A percentile compares a stretch with the other conserved stretches of the same genome.
Conservation (phyloP, 2,797 vertebrate species). For the Ctenochaetus hawaiiensis region DNA sequence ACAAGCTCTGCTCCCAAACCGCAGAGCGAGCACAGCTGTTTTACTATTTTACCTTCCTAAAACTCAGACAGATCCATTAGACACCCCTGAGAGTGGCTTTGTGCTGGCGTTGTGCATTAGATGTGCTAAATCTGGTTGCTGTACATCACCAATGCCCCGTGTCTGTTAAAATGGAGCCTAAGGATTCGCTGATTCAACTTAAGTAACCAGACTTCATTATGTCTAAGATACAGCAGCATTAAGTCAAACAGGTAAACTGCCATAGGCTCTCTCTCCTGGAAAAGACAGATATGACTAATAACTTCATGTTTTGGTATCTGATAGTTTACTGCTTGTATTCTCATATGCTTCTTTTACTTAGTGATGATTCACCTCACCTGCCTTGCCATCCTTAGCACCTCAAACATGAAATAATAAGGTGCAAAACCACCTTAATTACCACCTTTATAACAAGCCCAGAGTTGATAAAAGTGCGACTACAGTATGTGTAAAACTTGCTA, state of each 20-base stretch:
- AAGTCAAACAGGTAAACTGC: conserved; percentile 29
- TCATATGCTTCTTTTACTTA: neutral
- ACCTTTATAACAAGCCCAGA: neutral
- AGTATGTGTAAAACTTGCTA: conserved; percentile 32
- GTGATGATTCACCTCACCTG: conserved; percentile 7
- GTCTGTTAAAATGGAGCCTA: conserved; percentile 46
- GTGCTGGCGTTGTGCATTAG: conserved; percentile 42
- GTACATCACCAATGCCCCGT: conserved; percentile 35
- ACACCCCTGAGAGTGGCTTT: conserved; percentile 59
- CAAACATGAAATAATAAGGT: conserved; percentile 26
- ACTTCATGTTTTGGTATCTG: conserved; percentile 13
- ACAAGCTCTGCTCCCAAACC: conserved; percentile 37
- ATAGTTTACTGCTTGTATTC: conserved; percentile 6
- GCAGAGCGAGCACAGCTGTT: conserved; percentile 60
- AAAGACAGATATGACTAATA: conserved; percentile 15
- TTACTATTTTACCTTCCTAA: conserved; percentile 53
- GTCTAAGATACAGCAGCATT: conserved; percentile 39
- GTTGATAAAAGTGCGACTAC: conserved; percentile 28
- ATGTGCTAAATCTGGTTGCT: conserved; percentile 49
- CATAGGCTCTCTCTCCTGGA: conserved; percentile 1
- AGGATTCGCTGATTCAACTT: conserved; percentile 51
- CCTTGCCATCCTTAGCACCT: neutral
- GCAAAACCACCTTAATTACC: conserved; percentile 29
- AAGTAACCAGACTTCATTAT: conserved; percentile 38
- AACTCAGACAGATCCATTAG: conserved; percentile 63